phyloP scores from a whole-genome alignment of 2,888 invertebrate species.

The Antheraea yamamai region DNA sequence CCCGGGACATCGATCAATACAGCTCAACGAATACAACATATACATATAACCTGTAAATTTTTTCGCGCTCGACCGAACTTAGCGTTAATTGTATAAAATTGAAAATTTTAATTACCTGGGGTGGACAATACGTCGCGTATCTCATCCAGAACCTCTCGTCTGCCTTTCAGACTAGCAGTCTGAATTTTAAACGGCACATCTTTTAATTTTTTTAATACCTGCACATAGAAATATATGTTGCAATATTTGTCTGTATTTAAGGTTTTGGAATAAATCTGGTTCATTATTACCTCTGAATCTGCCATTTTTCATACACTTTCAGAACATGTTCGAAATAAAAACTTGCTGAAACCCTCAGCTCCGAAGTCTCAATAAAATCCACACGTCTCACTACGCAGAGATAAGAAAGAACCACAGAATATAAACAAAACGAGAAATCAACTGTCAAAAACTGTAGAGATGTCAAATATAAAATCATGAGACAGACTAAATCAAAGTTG shows the following conservation, averaged over 20 bases:
- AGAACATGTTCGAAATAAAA: constrained; percentile 35
- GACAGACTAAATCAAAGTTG: too few relatives aligned
- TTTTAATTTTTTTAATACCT: constrained; percentile 86
- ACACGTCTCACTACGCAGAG: constrained; percentile 55
- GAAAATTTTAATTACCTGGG: constrained; percentile 80
- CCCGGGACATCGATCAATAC: constrained; percentile 38
- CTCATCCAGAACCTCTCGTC: constrained; percentile 85
- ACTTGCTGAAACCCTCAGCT: background rate
- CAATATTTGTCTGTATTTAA: background rate
- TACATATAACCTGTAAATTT: constrained; percentile 26
- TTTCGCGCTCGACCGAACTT: background rate
- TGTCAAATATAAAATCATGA: too few relatives aligned
- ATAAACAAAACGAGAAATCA: background rate
- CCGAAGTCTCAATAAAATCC: constrained; percentile 29
- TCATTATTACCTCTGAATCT: constrained; percentile 84
- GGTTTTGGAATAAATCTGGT: background rate
- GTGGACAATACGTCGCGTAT: constrained; percentile 87
- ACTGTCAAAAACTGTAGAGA: background rate
- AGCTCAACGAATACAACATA: constrained; percentile 35
- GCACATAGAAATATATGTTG: constrained; percentile 40
- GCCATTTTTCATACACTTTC: constrained; percentile 83
- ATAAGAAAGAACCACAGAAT: constrained; percentile 35
- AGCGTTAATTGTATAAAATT: background rate
- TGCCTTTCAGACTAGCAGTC: constrained; percentile 86
- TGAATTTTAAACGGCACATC: constrained; percentile 88